phyloP scores from a whole-genome alignment of 2,888 invertebrate genomes.

The Drosophila suboccidentalis region DNA sequence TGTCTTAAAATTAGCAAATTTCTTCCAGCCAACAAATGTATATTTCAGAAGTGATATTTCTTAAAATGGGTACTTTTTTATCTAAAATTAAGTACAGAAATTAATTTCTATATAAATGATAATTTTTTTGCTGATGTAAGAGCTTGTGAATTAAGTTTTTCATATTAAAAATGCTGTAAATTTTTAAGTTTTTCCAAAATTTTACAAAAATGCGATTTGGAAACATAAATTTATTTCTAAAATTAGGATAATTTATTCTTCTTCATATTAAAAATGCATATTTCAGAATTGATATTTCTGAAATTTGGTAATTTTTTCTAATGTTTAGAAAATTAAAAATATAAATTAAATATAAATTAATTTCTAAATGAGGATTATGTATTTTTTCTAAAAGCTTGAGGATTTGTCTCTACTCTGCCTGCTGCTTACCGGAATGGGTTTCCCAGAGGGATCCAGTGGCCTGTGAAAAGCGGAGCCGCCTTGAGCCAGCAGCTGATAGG shows the following conservation, averaged over 20 bases:
- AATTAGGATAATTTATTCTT: too few relatives aligned
- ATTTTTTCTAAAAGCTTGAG: neutral
- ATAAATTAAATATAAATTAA: too few relatives aligned
- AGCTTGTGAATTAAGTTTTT: neutral
- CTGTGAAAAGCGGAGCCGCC: constrained; percentile 87
- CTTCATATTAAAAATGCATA: too few relatives aligned
- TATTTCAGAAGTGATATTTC: neutral
- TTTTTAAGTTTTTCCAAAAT: too few relatives aligned
- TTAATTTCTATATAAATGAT: neutral
- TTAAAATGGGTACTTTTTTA: neutral
- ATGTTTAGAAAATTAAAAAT: too few relatives aligned
- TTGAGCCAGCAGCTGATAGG: constrained; percentile 86
- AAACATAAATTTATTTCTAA: too few relatives aligned
- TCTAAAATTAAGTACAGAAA: neutral
- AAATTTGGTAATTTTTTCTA: too few relatives aligned
- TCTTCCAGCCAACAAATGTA: too few relatives aligned
- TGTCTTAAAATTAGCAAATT: too few relatives aligned
- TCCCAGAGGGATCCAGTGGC: constrained; percentile 86
- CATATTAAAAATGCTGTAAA: too few relatives aligned
- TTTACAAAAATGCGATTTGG: too few relatives aligned
- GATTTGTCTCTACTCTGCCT: rapidly evolving
- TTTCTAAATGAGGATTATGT: neutral
- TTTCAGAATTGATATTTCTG: too few relatives aligned
- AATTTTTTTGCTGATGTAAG: neutral
- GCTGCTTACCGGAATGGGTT: constrained; percentile 84